These are phyloP conservation scores for Holcopasites calliopsidis DNA, from an alignment of 1,140 invertebrate genomes.

Conservation along the genomic window DNA sequence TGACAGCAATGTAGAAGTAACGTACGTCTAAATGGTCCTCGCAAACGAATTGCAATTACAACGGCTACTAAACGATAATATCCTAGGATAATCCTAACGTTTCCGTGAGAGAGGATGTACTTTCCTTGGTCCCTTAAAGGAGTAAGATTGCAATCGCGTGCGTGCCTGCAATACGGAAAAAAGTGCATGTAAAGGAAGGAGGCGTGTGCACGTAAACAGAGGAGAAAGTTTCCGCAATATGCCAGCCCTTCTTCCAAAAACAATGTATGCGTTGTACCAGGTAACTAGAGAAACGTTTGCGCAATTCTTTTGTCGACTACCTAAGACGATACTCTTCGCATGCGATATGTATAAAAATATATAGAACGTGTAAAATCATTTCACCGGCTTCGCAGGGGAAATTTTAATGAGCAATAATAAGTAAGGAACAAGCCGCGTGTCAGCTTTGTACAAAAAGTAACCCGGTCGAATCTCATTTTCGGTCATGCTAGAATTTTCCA, in stretches of 20 bases:
- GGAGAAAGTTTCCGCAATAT: not conserved
- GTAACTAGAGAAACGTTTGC: not conserved
- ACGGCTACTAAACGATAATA: not conserved
- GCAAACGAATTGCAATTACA: fast-evolving
- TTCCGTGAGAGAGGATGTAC: too few relatives aligned
- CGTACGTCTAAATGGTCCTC: too few relatives aligned
- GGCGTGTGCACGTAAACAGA: too few relatives aligned
- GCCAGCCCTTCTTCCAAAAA: not conserved
- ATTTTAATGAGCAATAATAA: too few relatives aligned
- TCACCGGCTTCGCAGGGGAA: too few relatives aligned
- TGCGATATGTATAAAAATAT: too few relatives aligned
- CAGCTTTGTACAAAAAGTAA: not conserved
- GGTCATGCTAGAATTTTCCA: slow-evolving; percentile 36
- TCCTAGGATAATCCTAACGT: not conserved
- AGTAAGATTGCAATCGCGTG: not conserved
- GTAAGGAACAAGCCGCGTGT: not conserved
- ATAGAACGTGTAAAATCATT: too few relatives aligned
- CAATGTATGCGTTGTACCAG: not conserved
- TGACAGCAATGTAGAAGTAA: too few relatives aligned
- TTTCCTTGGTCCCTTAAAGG: not conserved
- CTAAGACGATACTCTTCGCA: not conserved
- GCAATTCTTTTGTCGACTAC: not conserved
- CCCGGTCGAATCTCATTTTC: not conserved
- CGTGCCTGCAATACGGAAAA: not conserved
- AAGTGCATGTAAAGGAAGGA: not conserved